A percentile compares a stretch with the other conserved stretches of the same genome.
Conservation (phyloP, 1,140 invertebrate species). For the Ditylenchus dipsaci region DNA sequence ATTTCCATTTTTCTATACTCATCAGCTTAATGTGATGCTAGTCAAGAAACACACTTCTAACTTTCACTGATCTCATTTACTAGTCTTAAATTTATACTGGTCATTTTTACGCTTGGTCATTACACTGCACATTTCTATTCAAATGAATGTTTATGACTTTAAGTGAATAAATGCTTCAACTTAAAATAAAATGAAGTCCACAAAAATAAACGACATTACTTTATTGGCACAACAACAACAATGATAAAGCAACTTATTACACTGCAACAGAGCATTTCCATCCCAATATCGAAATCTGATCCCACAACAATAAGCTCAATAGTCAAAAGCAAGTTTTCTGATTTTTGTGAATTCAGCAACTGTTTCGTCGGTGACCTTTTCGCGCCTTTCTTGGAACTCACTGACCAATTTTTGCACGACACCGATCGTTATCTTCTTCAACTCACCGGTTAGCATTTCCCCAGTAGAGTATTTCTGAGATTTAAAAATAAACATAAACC, state of each 20-base stretch:
- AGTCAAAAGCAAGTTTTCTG: slow-evolving; percentile 65
- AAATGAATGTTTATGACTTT: too few species aligned
- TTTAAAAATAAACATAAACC: neutral
- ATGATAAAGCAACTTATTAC: neutral
- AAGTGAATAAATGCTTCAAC: too few species aligned
- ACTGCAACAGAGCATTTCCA: neutral
- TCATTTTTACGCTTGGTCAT: too few species aligned
- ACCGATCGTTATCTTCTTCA: slow-evolving; percentile 85
- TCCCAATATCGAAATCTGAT: neutral
- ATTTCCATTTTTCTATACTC: too few species aligned
- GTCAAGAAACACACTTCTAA: too few species aligned
- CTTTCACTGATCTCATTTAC: too few species aligned
- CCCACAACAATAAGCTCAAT: slow-evolving; percentile 9
- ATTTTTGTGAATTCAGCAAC: slow-evolving; percentile 78
- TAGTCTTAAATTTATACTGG: too few species aligned
- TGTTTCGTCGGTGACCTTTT: slow-evolving; percentile 77
- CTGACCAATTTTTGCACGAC: slow-evolving; percentile 71
- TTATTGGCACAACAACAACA: neutral
- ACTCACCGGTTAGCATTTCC: slow-evolving; percentile 81
- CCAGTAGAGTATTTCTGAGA: slow-evolving; percentile 79
- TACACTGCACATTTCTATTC: too few species aligned
- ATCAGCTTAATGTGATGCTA: too few species aligned
- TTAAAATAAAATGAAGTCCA: too few species aligned
- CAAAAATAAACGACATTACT: too few species aligned
- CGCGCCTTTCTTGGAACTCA: slow-evolving; percentile 75